Conservation (phyloP, 2,113 vertebrate species). For the Aspidoscelis tigris region DNA sequence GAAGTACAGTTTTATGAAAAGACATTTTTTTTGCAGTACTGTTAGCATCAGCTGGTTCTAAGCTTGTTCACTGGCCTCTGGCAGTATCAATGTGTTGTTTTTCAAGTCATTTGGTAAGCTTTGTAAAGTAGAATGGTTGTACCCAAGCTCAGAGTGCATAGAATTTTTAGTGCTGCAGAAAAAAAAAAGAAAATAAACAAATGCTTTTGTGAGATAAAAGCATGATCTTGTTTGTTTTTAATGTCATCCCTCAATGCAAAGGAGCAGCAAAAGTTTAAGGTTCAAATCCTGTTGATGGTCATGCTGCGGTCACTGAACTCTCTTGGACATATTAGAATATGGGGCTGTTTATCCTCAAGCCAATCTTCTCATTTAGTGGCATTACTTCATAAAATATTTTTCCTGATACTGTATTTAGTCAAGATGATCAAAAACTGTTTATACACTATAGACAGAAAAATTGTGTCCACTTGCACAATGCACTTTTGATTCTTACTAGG, state of each 20-base stretch:
- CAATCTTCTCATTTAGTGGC: not conserved
- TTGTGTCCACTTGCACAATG: not conserved
- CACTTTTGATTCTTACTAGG: conserved; percentile 19
- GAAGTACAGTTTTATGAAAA: too few relatives aligned
- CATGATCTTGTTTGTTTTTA: not conserved
- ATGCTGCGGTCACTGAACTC: conserved; percentile 13
- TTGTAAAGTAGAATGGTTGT: not conserved
- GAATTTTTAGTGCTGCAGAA: not conserved
- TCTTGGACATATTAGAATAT: not conserved
- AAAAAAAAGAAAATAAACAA: not conserved
- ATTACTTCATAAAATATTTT: not conserved
- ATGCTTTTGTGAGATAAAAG: not conserved
- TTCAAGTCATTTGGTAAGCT: not conserved
- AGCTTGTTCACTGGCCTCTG: not conserved
- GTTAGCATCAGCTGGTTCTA: not conserved
- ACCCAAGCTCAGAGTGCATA: not conserved
- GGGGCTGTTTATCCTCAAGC: conserved; percentile 2
- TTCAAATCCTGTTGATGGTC: conserved; percentile 4
- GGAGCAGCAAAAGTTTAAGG: conserved; percentile 7
- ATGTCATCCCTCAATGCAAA: conserved; percentile 1
- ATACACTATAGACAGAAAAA: not conserved
- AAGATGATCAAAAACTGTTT: conserved; percentile 12
- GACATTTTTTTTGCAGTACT: not conserved
- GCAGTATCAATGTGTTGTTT: not conserved
- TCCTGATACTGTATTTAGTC: not conserved